Evolutionary conservation across 1,140 invertebrate genomes (phyloP).

Genomic region (Drosophila willistoni): DNA sequence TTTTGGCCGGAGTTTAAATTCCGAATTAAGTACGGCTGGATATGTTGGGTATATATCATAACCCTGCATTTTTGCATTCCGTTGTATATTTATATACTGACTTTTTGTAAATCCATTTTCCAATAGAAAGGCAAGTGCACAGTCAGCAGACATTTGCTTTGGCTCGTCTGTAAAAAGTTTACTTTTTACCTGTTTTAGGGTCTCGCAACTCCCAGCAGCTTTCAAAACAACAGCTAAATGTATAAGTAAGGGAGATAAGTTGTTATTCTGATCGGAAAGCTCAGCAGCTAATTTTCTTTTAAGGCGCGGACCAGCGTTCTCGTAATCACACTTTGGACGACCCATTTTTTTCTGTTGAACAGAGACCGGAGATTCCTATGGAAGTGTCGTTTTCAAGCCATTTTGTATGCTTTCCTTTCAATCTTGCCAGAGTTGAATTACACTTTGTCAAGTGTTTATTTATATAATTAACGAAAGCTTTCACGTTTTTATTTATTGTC

Average conservation of each 20-base stretch:
- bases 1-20: no score
- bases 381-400: neutral
- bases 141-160: neutral
- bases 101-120: neutral
- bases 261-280: neutral
- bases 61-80: neutral
- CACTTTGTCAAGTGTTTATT: neutral
- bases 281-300: conserved; percentile 13
- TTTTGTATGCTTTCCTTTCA: neutral
- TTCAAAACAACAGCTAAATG: neutral
- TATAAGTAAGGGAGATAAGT: conserved; percentile 11
- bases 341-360: neutral
- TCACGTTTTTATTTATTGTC: neutral
- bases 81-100: conserved; percentile 26
- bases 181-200: conserved; percentile 5
- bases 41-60: neutral
- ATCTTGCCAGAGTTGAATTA: neutral
- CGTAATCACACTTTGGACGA: conserved; percentile 1
- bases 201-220: neutral
- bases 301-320: neutral
- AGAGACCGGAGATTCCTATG: neutral
- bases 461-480: neutral
- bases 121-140: no score
- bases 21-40: no score
- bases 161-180: conserved; percentile 5